phyloP scores from a whole-genome alignment of 2,113 vertebrate genomes.

The Notechis scutatus region DNA sequence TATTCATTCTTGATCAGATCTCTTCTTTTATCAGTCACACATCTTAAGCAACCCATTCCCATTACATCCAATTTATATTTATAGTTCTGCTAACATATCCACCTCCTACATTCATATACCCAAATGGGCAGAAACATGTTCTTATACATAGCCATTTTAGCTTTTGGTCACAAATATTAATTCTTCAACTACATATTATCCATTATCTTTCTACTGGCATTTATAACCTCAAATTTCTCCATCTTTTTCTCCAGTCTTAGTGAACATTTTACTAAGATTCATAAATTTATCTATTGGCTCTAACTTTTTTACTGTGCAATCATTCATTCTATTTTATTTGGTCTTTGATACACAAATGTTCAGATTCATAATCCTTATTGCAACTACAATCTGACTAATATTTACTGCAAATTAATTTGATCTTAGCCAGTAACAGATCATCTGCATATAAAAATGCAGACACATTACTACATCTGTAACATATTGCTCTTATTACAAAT shows the following conservation, averaged over 20 bases:
- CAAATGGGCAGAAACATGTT: neutral
- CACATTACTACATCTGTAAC: neutral
- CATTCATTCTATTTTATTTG: neutral
- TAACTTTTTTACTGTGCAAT: neutral
- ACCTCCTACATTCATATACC: neutral
- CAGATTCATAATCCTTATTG: neutral
- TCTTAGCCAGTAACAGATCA: neutral
- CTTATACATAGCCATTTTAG: neutral
- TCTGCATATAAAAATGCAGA: neutral
- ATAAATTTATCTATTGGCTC: neutral
- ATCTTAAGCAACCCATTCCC: neutral
- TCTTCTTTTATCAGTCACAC: neutral
- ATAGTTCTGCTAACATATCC: neutral
- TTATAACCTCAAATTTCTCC: neutral
- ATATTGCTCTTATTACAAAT: neutral
- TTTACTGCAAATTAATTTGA: neutral
- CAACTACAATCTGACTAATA: neutral
- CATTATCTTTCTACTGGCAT: neutral
- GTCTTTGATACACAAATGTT: neutral
- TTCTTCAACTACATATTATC: neutral
- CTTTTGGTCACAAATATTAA: neutral
- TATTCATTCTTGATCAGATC: neutral
- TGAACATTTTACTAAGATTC: neutral
- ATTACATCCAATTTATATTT: neutral
- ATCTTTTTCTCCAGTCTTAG: neutral